Conservation (phyloP, 2,113 vertebrate species). For the Pygoscelis antarcticus region DNA sequence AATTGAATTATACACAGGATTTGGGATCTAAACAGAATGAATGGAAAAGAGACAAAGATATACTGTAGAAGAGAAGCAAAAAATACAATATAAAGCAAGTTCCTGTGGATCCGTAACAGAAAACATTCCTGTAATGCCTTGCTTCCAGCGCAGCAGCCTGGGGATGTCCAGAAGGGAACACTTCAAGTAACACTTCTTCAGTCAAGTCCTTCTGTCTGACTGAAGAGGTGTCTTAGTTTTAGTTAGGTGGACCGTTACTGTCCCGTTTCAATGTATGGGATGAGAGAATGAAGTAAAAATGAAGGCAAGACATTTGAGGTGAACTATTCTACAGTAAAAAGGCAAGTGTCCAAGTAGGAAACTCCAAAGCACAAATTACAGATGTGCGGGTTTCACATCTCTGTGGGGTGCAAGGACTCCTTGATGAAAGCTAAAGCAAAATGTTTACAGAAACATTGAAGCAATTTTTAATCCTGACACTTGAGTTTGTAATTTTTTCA, state of each 20-base stretch:
- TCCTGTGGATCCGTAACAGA: neutral
- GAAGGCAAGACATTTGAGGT: neutral
- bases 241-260: neutral
- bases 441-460: neutral
- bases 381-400: neutral
- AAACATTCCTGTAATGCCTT: neutral
- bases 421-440: neutral
- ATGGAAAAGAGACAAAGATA: neutral
- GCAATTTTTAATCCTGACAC: neutral
- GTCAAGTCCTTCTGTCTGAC: neutral
- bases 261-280: neutral
- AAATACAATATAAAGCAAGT: neutral
- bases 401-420: neutral
- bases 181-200: neutral
- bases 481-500: neutral
- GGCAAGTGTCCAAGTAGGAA: neutral
- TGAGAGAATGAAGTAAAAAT: neutral
- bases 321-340: neutral
- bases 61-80: neutral
- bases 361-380: neutral
- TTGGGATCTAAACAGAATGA: neutral
- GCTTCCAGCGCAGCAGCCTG: fast-evolving
- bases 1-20: neutral
- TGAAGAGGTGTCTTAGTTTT: neutral
- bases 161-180: neutral